A percentile compares a stretch with the other conserved stretches of the same genome.
phyloP scores from a whole-genome alignment of 2,113 vertebrate species.

The Ameiurus melas region DNA sequence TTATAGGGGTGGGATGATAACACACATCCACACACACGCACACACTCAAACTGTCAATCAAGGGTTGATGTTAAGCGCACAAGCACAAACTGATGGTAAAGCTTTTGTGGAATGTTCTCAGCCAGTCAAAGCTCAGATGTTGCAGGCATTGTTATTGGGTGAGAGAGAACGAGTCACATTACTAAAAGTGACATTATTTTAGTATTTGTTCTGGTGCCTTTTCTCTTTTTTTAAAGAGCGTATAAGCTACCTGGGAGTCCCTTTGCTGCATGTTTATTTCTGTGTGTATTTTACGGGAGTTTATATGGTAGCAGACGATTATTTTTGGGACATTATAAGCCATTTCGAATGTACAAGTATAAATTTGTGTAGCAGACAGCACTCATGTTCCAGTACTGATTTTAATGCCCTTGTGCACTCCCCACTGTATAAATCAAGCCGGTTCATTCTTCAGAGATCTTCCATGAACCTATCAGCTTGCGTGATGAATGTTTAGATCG shows the following conservation, averaged over 20 bases:
- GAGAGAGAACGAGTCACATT: background rate
- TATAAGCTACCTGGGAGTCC: background rate
- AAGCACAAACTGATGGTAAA: background rate
- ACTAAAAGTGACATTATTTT: background rate
- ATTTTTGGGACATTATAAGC: too few species aligned
- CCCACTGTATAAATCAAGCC: too few species aligned
- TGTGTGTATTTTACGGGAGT: too few species aligned
- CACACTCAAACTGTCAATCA: background rate
- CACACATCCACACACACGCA: conserved; percentile 5
- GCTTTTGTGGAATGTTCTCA: background rate
- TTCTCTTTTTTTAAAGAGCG: background rate
- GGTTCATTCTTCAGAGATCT: too few species aligned
- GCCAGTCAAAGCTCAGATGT: background rate
- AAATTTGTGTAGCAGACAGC: background rate
- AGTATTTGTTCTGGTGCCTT: background rate
- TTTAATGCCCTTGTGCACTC: background rate
- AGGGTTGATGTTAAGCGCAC: background rate
- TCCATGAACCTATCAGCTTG: too few species aligned
- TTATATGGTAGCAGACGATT: too few species aligned
- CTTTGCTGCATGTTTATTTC: background rate
- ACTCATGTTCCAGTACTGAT: background rate
- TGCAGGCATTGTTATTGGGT: background rate
- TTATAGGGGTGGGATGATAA: conserved; percentile 62
- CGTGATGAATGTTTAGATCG: too few species aligned
- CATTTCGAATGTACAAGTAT: background rate